Evolutionary conservation across 2,888 invertebrate genomes (phyloP).

Genomic region (Stegana nigrithorax): DNA sequence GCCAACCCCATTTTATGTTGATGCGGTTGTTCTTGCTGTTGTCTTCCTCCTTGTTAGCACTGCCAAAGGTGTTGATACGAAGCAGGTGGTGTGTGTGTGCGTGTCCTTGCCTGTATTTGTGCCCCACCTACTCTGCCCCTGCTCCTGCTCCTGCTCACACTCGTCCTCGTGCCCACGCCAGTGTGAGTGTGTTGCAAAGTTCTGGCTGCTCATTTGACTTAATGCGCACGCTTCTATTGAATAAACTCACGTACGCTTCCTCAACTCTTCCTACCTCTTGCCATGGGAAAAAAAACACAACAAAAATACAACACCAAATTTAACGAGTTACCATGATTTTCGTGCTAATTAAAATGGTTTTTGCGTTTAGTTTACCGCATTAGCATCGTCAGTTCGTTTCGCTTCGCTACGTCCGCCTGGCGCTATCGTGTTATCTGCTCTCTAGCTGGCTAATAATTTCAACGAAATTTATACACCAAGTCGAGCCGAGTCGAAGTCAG

Average conservation of each 20-base stretch:
- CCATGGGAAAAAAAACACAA: too few species aligned
- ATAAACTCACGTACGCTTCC: constrained; percentile 33
- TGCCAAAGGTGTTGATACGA: constrained; percentile 2
- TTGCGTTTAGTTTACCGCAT: constrained; percentile 61
- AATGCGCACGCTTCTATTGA: constrained; percentile 19
- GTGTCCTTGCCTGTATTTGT: not conserved
- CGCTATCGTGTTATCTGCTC: not conserved
- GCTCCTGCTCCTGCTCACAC: not conserved
- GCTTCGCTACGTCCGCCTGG: not conserved
- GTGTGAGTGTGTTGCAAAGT: constrained; percentile 19
- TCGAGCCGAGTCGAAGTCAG: not conserved
- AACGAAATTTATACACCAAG: not conserved
- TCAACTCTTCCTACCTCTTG: not conserved
- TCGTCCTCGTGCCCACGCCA: not conserved
- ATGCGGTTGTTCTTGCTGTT: not conserved
- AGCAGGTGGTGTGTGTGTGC: not conserved
- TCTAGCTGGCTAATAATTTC: not conserved
- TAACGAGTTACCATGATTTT: constrained; percentile 62
- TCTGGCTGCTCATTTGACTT: constrained; percentile 26
- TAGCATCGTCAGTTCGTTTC: constrained; percentile 35
- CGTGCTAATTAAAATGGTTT: constrained; percentile 63
- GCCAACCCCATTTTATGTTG: not conserved
- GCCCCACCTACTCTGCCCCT: too few species aligned
- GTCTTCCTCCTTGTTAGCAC: constrained; percentile 6
- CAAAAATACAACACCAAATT: constrained; percentile 25